phyloP scores from a whole-genome alignment of 2,888 invertebrate genomes.

The Spatulosminthurus flaviceps region DNA sequence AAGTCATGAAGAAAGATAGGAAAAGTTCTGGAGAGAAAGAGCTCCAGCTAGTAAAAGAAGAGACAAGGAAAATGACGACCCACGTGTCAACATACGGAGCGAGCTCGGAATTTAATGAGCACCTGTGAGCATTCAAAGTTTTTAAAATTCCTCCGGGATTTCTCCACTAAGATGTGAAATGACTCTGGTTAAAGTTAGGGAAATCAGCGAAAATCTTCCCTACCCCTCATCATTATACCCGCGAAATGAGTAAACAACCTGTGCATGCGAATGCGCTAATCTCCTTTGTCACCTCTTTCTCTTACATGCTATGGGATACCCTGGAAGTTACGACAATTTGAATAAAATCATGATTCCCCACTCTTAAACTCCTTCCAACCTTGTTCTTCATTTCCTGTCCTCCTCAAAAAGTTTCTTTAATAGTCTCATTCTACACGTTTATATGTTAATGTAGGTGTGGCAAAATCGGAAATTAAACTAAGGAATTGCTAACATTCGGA shows the following conservation, averaged over 20 bases:
- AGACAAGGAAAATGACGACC: not conserved
- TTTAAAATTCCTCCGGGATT: constrained; percentile 19
- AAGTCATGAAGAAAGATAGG: too few relatives aligned
- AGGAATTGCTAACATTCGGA: too few relatives aligned
- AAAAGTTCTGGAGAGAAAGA: too few relatives aligned
- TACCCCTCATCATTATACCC: not conserved
- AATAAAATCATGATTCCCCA: not conserved
- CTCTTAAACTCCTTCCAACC: not conserved
- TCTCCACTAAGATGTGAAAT: constrained; percentile 12
- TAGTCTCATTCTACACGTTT: too few relatives aligned
- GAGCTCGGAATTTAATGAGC: constrained; percentile 32
- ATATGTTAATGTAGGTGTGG: too few relatives aligned
- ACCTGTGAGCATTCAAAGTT: constrained; percentile 26
- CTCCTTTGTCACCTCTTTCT: not conserved
- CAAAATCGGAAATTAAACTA: too few relatives aligned
- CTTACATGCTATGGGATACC: not conserved
- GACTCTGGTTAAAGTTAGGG: not conserved
- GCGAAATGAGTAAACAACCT: constrained; percentile 11
- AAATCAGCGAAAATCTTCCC: not conserved
- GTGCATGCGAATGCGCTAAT: constrained; percentile 18
- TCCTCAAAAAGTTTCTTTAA: not conserved
- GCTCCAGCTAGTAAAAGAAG: not conserved
- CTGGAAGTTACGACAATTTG: not conserved
- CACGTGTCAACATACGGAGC: constrained; percentile 13
- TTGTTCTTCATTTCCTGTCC: constrained; percentile 1